These are phyloP conservation scores for Zalophus californianus DNA, from an alignment of 2,797 vertebrate genomes.

Conservation along the genomic window DNA sequence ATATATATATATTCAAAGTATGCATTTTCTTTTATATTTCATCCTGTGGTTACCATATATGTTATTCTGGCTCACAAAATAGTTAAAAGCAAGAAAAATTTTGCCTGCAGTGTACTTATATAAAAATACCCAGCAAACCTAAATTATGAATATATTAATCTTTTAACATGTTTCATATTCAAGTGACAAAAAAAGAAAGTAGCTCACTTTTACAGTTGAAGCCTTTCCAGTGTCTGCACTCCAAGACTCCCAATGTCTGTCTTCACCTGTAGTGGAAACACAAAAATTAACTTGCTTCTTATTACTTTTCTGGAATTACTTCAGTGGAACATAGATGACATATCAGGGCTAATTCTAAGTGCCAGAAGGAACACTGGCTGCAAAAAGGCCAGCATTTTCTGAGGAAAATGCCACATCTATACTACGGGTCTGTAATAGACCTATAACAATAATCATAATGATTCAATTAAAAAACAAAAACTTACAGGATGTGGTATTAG, in stretches of 20 bases:
- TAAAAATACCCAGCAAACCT: neutral
- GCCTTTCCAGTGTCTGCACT: neutral
- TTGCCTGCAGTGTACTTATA: neutral
- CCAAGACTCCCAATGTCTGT: neutral
- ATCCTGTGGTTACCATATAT: neutral
- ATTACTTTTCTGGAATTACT: neutral
- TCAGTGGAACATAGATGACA: neutral
- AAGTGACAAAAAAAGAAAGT: neutral
- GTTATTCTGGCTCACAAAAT: neutral
- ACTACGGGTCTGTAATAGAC: neutral
- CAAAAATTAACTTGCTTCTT: conserved; percentile 40
- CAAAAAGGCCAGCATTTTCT: neutral
- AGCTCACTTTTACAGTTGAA: neutral
- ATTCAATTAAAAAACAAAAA: neutral
- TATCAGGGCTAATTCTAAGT: neutral
- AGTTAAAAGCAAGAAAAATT: neutral
- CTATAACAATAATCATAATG: neutral
- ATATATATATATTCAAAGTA: neutral
- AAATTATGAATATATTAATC: neutral
- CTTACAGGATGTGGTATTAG: neutral
- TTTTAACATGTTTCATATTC: neutral
- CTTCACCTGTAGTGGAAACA: conserved; percentile 61
- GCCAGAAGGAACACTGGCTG: neutral
- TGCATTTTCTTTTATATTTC: neutral
- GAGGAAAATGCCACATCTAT: neutral